These are phyloP conservation scores for Pterocles gutturalis DNA, from an alignment of 2,113 vertebrate genomes.

Conservation along the genomic window DNA sequence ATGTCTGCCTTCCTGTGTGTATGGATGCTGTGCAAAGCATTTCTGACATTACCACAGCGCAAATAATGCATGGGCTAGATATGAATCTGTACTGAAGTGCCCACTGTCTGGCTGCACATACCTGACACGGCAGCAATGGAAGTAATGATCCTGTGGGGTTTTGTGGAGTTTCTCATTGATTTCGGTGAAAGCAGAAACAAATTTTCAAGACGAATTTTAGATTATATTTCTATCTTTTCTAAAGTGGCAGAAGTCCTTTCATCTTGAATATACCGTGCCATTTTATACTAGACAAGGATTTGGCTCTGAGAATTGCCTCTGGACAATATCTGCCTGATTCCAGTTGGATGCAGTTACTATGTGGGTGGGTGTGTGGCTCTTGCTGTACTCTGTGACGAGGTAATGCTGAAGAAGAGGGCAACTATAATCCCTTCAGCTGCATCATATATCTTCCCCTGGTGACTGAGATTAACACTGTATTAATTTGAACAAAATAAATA, in stretches of 20 bases:
- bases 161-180: background rate
- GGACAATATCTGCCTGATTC: background rate
- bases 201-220: background rate
- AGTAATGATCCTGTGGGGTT: background rate
- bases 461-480: background rate
- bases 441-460: background rate
- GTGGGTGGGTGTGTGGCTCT: background rate
- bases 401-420: background rate
- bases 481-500: background rate
- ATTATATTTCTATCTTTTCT: background rate
- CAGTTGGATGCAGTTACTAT: background rate
- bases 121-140: background rate
- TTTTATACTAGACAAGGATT: background rate
- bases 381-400: background rate
- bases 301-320: background rate
- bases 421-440: conserved; percentile 28
- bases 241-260: background rate
- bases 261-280: background rate
- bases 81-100: background rate
- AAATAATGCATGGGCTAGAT: background rate
- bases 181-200: background rate
- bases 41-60: background rate
- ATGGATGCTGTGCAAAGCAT: background rate
- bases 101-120: background rate
- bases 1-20: background rate